Evolutionary conservation across 2,888 invertebrate species (phyloP), one percentile per base, ranked within the genome.

Genomic region (Mythimna vitellina): DNA sequence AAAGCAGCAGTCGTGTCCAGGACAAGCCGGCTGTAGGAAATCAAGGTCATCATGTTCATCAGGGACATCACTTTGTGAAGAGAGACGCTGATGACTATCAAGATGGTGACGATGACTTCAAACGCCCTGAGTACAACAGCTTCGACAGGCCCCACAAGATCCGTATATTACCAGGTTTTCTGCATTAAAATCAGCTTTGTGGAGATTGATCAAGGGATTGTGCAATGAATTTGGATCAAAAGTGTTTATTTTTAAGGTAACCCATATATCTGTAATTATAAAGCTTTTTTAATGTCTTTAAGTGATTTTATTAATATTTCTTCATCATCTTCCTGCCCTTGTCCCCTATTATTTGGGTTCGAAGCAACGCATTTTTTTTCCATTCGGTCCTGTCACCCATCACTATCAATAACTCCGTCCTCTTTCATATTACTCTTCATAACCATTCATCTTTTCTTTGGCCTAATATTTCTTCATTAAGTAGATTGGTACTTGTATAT

Each of bases 101-200:
- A 3, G 88, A 86, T 1, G 87, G 87, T 14, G 86, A 83, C 5
- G 86, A 87, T 17, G 88, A 89, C 20, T 81, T 80, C 42, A 84
- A 86, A 22, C 57, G 70, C 14, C 82, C 76, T 0, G 84, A 83
- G 1, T 90, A 64, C 29, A 68, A 53, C 51, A 81, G 35, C 89
- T 92, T 90, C 62, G 90, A 90, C 0, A 89, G 90, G 46, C 92
- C 93, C 0, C 94, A 89, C 84, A 92, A 92, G 73, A 93, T 95
- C 32, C 91, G 94, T 0, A 89, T 92, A 14, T 58, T 94, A 71
- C 94, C 94, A 65, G 94, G 92, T 9, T 95, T 86, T 65, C 90
- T 94, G 4, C 94, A 94, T 80, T 94, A 83, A 57, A 46, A 6
- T 10, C 25, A 12, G 5, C 86, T 56, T n/a, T 57, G n/a, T 0